Evolutionary conservation across 2,888 invertebrate species (phyloP), one percentile per base, ranked within the genome.

Genomic region (Clepsis dumicolana): DNA sequence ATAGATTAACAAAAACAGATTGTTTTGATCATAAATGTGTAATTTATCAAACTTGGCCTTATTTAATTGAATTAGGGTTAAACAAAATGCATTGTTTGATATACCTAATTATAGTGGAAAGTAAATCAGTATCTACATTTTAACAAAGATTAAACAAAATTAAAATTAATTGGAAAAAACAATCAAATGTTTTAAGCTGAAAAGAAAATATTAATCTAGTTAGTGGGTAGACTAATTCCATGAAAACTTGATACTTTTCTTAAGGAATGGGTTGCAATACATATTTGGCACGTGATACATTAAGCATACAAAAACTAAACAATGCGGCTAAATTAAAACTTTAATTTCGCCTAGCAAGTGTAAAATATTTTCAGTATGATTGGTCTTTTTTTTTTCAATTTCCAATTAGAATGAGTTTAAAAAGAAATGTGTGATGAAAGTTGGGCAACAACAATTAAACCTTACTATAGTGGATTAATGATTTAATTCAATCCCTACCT

Each of bases 401-500:
- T 48, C 21, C 21, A 48, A 48, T 48, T 12, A 21, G 48, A 48
- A 48, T 21, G 10, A 21, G 21, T 21, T 48, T 1, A 48, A 21
- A 48, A 21, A 48, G 21, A 18, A 48, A 48, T 12, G 10, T 21
- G 8, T 21, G 12, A 48, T 48, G 18, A 44, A 48, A 48, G 48
- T 48, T 48, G 12, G 3, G 4, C 8, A 12, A 21, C 21, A 12
- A 21, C 10, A 3, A 21, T 48, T 48, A 10, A 21, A 48, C 21
- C 21, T n/a, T 12, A 7, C 12, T 12, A 44, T 44, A 44, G 8
- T 21, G 12, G 27, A 52, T 27, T 25, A 25, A 52, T 52, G 21
- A 21, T 21, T 52, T 52, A n/a, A 52, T 52, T 52, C 52, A 52
- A 25, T 52, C 24, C 52, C 24, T 27, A 52, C 52, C 48, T 48